Evolutionary conservation across 2,113 vertebrate species (phyloP).

Genomic region (Nothocercus julius): DNA sequence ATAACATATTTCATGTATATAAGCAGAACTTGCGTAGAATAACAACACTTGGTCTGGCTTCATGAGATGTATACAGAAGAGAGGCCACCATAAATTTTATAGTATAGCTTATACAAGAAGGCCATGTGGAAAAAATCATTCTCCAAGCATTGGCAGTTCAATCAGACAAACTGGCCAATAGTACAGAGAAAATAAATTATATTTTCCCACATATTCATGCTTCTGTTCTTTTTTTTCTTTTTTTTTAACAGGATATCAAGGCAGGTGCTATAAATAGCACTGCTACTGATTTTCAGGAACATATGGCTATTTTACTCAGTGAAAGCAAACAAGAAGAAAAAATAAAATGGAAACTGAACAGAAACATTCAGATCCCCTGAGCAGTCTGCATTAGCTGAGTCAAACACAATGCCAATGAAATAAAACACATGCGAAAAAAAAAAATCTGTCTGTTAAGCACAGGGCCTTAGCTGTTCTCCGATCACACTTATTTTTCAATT

Average conservation of each 20-base stretch:
- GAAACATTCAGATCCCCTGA: neutral
- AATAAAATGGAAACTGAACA: neutral
- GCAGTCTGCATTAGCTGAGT: neutral
- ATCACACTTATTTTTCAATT: neutral
- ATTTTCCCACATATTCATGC: neutral
- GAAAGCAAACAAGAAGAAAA: neutral
- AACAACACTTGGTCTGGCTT: neutral
- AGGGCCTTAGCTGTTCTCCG: neutral
- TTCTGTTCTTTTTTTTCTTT: neutral
- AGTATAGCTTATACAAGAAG: neutral
- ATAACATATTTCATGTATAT: neutral
- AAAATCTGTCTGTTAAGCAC: neutral
- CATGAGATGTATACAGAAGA: neutral
- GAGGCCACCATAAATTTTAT: neutral
- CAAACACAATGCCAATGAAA: neutral
- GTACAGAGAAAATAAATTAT: neutral
- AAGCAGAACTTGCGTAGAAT: neutral
- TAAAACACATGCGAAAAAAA: neutral
- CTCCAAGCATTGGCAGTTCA: neutral
- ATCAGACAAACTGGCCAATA: neutral
- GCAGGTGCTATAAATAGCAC: neutral
- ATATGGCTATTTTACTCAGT: neutral
- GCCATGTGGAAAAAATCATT: neutral
- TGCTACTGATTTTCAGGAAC: neutral
- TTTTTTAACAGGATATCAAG: neutral